Evolutionary conservation across 92 coral and sea anemone genomes (phyloP).

Genomic region (Blastomussa wellsi): DNA sequence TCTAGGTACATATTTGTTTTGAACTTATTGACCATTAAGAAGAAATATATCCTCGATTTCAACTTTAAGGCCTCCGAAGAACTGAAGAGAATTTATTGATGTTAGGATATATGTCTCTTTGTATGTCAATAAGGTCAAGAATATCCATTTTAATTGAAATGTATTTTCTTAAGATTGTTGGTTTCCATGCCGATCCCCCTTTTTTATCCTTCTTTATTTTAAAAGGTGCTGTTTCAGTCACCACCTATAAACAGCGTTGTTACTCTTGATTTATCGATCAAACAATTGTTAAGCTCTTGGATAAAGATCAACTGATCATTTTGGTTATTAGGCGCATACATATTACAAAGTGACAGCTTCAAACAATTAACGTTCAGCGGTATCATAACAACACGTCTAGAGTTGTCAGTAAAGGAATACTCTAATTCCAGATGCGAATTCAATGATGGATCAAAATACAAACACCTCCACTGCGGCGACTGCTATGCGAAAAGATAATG

Average conservation of each 20-base stretch:
- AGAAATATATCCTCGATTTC: no score
- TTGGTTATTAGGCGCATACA: not conserved
- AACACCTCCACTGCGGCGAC: not conserved
- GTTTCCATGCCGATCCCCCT: not conserved
- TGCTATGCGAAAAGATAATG: not conserved
- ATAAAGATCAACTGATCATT: not conserved
- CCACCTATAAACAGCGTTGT: not conserved
- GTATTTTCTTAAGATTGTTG: not conserved
- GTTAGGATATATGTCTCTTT: not conserved
- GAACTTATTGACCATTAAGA: no score
- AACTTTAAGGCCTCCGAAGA: no score
- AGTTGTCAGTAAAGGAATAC: not conserved
- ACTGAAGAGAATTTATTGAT: not conserved
- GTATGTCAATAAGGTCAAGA: not conserved
- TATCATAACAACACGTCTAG: not conserved
- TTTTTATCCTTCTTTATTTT: conserved; percentile 7
- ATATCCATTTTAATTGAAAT: not conserved
- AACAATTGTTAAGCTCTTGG: not conserved
- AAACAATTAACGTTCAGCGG: not conserved
- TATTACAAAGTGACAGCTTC: no score
- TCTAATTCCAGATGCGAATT: conserved; percentile 1
- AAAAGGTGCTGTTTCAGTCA: not conserved
- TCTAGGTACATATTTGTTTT: no score
- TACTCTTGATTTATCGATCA: not conserved
- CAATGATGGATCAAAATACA: conserved; percentile 4